Evolutionary conservation across 2,113 vertebrate species (phyloP).

Genomic region (Psittacara wagleri): DNA sequence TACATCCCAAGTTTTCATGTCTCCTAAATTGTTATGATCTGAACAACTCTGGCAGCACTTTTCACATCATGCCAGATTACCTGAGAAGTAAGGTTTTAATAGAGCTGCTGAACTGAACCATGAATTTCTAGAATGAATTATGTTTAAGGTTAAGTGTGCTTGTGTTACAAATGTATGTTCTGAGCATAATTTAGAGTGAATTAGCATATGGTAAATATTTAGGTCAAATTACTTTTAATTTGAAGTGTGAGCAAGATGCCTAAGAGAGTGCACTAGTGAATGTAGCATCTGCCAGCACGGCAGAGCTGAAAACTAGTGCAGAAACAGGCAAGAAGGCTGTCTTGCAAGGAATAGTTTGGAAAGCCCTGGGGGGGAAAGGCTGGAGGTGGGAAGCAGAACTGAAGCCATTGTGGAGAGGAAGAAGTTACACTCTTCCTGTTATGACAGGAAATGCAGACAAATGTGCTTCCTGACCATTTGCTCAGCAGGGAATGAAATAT

Average conservation of each 20-base stretch:
- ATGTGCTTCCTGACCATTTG: constrained; percentile 98
- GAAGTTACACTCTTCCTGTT: constrained; percentile 99
- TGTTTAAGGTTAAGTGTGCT: constrained; percentile 15
- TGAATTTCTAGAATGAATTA: neutral
- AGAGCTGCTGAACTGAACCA: neutral
- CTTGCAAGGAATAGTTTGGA: constrained; percentile 82
- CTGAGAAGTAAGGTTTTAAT: neutral
- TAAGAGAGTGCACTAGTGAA: constrained; percentile 45
- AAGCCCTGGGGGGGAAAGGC: constrained; percentile 83
- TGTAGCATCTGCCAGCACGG: constrained; percentile 65
- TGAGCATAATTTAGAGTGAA: constrained; percentile 51
- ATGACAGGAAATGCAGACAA: constrained; percentile 99
- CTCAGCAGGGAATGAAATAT: constrained; percentile 84
- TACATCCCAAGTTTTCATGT: neutral
- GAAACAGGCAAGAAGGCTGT: constrained; percentile 63
- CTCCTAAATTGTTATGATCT: neutral
- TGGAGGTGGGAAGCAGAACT: constrained; percentile 96
- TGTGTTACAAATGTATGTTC: constrained; percentile 34
- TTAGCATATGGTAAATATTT: constrained; percentile 66
- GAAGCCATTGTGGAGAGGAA: constrained; percentile 99
- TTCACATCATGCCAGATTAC: neutral
- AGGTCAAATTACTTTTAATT: constrained; percentile 72
- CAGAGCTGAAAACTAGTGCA: constrained; percentile 58
- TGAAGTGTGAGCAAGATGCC: constrained; percentile 53
- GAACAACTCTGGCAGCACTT: neutral